phyloP scores from a whole-genome alignment of 1,140 invertebrate species.

The Anthonomus grandis region DNA sequence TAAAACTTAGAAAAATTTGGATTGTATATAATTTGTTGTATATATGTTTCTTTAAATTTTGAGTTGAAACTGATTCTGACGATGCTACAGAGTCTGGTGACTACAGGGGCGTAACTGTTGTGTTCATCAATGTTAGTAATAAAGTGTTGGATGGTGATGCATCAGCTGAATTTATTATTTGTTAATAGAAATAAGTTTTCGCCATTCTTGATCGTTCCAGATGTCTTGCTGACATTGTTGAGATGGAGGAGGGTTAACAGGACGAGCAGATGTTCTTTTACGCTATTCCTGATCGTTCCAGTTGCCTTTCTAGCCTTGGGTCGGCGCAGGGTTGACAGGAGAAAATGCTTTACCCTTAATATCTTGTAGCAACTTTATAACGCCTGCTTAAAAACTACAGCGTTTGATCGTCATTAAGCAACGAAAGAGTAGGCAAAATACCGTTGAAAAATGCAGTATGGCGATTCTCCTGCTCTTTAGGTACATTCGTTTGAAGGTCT shows the following conservation, averaged over 20 bases:
- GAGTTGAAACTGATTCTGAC: background rate
- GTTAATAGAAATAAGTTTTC: background rate
- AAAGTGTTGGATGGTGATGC: background rate
- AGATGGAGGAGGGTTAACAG: no score
- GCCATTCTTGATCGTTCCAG: no score
- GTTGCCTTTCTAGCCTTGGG: background rate
- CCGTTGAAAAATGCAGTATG: slow-evolving; percentile 2
- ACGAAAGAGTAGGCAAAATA: background rate
- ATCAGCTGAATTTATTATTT: background rate
- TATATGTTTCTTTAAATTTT: no score
- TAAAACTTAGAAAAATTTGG: background rate
- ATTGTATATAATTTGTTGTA: no score
- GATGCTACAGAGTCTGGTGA: background rate
- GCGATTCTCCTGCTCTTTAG: slow-evolving; percentile 1
- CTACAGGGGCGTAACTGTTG: background rate
- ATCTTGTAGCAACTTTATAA: background rate
- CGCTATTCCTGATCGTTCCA: background rate
- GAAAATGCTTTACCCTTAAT: background rate
- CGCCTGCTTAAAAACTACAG: background rate
- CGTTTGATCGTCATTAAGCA: background rate
- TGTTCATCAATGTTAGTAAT: background rate
- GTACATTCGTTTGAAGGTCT: no score
- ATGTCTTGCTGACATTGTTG: no score
- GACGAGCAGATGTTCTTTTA: no score
- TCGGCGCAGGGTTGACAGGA: background rate